These are phyloP conservation scores for Hiodon alosoides DNA, from an alignment of 2,113 vertebrate genomes.

Conservation along the genomic window DNA sequence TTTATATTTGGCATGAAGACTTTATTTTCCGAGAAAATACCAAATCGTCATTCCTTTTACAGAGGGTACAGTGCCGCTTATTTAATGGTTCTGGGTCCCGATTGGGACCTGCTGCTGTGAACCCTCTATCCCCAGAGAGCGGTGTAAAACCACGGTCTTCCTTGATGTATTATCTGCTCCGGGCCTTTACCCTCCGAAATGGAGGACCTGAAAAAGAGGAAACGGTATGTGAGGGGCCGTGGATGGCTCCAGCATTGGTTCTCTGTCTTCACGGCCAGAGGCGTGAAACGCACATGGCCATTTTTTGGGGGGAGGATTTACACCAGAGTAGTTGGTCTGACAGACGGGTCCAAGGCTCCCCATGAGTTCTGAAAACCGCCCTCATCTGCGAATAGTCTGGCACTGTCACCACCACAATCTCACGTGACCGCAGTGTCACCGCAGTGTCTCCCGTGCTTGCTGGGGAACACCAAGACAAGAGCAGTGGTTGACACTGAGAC, in stretches of 20 bases:
- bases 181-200: no score
- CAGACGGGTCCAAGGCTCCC: no score
- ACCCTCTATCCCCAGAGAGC: no score
- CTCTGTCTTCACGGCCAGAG: no score
- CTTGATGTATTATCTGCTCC: not conserved
- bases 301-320: no score
- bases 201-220: conserved; percentile 32
- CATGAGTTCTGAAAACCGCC: not conserved
- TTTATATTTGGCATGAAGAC: conserved; percentile 39
- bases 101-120: not conserved
- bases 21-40: conserved; percentile 26
- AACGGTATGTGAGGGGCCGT: conserved; percentile 14
- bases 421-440: no score
- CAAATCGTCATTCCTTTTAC: not conserved
- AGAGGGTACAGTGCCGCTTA: not conserved
- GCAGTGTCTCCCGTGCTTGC: not conserved
- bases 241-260: not conserved
- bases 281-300: no score
- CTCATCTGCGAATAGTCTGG: not conserved
- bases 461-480: no score
- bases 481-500: no score
- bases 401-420: not conserved
- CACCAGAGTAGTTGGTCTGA: no score
- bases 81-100: not conserved
- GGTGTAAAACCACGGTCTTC: not conserved